Conservation (phyloP, 1,140 invertebrate species). For the Sycophaga agraensis region DNA sequence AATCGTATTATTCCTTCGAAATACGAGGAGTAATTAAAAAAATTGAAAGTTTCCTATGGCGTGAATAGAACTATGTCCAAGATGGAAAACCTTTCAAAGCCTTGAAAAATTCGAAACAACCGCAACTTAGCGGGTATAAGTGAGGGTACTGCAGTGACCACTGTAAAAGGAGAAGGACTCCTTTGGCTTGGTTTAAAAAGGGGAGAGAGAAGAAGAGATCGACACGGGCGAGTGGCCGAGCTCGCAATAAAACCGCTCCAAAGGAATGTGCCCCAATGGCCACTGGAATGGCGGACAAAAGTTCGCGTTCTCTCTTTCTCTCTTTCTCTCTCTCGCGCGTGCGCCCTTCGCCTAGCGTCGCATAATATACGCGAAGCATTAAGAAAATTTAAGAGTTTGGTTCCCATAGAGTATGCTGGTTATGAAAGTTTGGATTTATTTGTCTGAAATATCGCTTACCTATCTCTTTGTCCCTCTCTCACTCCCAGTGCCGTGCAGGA, state of each 20-base stretch:
- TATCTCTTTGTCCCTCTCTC: not conserved
- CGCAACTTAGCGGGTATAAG: too few relatives aligned
- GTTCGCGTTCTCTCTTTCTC: too few relatives aligned
- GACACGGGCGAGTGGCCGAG: not conserved
- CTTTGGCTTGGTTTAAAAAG: too few relatives aligned
- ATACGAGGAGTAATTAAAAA: too few relatives aligned
- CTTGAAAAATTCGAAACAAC: too few relatives aligned
- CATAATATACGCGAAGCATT: constrained; percentile 28
- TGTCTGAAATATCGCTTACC: not conserved
- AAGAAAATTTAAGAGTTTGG: constrained; percentile 27
- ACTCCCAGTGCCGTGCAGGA: not conserved
- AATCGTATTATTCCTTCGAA: too few relatives aligned
- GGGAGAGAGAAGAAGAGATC: not conserved
- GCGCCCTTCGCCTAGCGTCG: not conserved
- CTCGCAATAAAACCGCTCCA: not conserved
- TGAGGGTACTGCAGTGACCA: too few relatives aligned
- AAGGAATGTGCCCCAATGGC: not conserved
- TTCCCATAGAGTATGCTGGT: constrained; percentile 4
- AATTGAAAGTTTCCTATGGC: too few relatives aligned
- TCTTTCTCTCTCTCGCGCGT: too few relatives aligned
- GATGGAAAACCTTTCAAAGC: too few relatives aligned
- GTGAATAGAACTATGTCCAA: too few relatives aligned
- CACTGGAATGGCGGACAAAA: not conserved
- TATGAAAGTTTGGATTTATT: constrained; percentile 30
- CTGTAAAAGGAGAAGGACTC: too few relatives aligned